Percentiles rank a stretch among this genome's conserved stretches.
phyloP scores from a whole-genome alignment of 2,888 invertebrate species.

The Neocrepidodera transversa region DNA sequence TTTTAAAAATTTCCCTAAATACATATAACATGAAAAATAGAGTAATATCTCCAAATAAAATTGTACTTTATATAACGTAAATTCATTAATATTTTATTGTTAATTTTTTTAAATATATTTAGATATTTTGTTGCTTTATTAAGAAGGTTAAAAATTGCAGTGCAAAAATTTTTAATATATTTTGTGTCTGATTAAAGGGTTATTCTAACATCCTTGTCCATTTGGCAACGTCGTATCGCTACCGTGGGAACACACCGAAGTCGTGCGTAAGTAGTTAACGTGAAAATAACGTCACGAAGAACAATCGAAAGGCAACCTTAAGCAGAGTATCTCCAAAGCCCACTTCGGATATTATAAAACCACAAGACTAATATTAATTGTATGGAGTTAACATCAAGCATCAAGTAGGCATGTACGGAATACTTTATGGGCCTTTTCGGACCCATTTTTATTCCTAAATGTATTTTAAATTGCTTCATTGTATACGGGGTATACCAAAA shows the following conservation, averaged over 20 bases:
- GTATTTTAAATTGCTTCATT: slow-evolving; percentile 25
- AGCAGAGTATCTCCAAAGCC: slow-evolving; percentile 19
- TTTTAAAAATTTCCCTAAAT: too few species aligned
- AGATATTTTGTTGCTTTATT: too few species aligned
- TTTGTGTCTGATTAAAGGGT: too few species aligned
- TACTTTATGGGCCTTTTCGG: slow-evolving; percentile 33
- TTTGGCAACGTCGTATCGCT: slow-evolving; percentile 35
- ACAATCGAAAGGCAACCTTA: slow-evolving; percentile 37
- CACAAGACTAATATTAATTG: slow-evolving; percentile 38
- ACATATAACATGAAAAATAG: too few species aligned
- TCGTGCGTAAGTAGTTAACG: slow-evolving; percentile 55
- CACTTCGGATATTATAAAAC: slow-evolving; percentile 9
- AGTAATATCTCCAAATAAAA: too few species aligned
- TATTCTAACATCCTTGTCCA: too few species aligned
- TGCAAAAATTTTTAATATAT: too few species aligned
- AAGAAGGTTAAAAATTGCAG: too few species aligned
- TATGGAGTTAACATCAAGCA: slow-evolving; percentile 17
- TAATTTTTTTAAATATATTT: too few species aligned
- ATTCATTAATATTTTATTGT: too few species aligned
- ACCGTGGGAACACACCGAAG: slow-evolving; percentile 54
- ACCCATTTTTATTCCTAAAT: slow-evolving; percentile 27
- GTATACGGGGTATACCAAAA: background rate
- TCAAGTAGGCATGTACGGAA: slow-evolving; percentile 29
- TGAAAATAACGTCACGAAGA: slow-evolving; percentile 50
- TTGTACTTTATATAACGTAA: too few species aligned